Evolutionary conservation across 1,140 invertebrate species (phyloP), one percentile per base, ranked within the genome.

Genomic region (Bombus breviceps): DNA sequence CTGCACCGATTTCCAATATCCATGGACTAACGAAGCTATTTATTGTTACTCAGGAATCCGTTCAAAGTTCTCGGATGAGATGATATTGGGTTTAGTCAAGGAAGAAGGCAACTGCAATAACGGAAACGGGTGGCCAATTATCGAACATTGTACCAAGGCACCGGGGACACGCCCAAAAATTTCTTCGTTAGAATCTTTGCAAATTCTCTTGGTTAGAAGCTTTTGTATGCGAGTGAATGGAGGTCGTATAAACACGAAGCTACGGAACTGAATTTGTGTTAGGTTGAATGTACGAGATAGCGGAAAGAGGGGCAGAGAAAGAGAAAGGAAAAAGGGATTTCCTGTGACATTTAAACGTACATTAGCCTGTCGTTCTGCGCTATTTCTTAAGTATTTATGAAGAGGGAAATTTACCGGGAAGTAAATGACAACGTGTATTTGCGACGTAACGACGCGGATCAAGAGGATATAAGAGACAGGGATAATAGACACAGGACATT

Each of bases 361-460:
- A 85, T 90, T 87, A 90, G 79, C 85, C 57, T 59, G 74, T 75
- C 76, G 81, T 74, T 81, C 75, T 53, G 28, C 66, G 72, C 77
- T 69, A 80, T 86, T 72, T 78, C 81, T 89, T 78, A 82, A 90
- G 78, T 68, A 87, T 90, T 73, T 66, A 79, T 74, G 72, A 76
- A 75, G 39, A 79, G 57, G 71, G 72, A 76, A 78, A 53, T 80
- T 75, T 78, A 66, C 62, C 47, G 47, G 79, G 47, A 85, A 68
- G 68, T 80, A 88, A 85, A 88, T 37, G 87, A 88, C 84, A 83
- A 89, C 81, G 64, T 83, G 39, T 80, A 88, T 81, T 86, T 73
- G 76, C 57, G 89, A 90, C 78, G 88, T 92, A 92, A 93, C 90
- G 90, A 93, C 89, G 89, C 89, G 88, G 86, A 89, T 93, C 89